phyloP scores from a whole-genome alignment of 2,113 vertebrate species.

The Oncorhynchus keta region DNA sequence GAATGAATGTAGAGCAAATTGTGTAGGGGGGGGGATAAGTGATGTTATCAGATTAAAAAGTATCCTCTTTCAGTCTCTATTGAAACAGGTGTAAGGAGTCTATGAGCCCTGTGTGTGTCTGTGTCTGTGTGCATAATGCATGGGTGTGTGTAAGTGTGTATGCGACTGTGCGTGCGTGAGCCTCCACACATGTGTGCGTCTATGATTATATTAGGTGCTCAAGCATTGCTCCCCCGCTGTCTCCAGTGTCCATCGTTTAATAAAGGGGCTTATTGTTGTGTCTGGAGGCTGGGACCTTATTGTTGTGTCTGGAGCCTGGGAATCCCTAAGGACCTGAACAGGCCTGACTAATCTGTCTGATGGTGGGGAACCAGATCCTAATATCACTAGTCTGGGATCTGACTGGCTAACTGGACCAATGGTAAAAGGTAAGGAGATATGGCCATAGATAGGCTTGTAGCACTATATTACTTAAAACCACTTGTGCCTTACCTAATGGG shows the following conservation, averaged over 20 bases:
- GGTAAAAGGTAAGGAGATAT: background rate
- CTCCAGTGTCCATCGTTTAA: constrained; percentile 39
- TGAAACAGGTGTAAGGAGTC: background rate
- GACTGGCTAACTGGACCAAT: background rate
- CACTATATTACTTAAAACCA: no score
- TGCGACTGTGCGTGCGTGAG: background rate
- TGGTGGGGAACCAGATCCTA: background rate
- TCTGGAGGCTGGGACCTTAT: constrained; percentile 43
- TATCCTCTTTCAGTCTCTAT: no score
- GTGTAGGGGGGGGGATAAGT: background rate
- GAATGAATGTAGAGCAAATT: background rate
- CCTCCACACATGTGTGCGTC: background rate
- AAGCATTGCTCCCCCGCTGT: background rate
- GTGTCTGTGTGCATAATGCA: background rate
- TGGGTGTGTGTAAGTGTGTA: background rate
- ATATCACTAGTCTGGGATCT: background rate
- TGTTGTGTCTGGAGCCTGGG: constrained; percentile 48
- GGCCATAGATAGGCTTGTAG: background rate
- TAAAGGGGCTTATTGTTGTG: constrained; percentile 63
- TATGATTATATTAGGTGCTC: background rate
- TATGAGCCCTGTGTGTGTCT: background rate
- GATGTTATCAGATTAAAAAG: background rate
- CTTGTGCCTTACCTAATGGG: no score
- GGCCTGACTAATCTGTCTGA: constrained; percentile 27
- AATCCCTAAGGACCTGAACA: constrained; percentile 36